Evolutionary conservation across 2,888 invertebrate genomes (phyloP).

Genomic region (Trissolcus japonicus): DNA sequence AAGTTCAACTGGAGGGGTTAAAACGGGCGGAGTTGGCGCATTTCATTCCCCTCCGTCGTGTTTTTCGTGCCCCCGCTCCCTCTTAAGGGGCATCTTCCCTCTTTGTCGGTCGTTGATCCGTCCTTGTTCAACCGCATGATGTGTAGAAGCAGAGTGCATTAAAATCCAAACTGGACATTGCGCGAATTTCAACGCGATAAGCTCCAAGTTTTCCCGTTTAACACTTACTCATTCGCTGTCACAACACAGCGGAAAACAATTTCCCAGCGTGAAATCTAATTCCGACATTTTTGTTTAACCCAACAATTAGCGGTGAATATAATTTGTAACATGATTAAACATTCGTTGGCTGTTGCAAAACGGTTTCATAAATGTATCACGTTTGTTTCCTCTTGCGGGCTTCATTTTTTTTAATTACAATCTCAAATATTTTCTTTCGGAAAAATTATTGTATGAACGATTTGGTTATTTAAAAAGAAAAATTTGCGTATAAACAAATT

Average conservation of each 20-base stretch:
- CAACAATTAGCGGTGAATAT: conserved; percentile 9
- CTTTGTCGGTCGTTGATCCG: conserved; percentile 73
- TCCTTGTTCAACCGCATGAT: conserved; percentile 73
- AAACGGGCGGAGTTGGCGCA: conserved; percentile 51
- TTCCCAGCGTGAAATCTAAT: conserved; percentile 20
- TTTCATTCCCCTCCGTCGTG: conserved; percentile 40
- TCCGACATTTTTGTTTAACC: conserved; percentile 22
- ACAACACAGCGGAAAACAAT: conserved; percentile 23
- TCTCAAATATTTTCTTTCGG: too few species aligned
- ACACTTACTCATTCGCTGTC: conserved; percentile 56
- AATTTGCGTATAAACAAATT: too few species aligned
- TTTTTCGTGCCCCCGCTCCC: conserved; percentile 63
- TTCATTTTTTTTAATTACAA: too few species aligned
- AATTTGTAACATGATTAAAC: neutral
- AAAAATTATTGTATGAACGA: too few species aligned
- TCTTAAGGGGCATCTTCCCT: conserved; percentile 68
- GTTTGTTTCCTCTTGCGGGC: neutral
- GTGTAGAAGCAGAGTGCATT: conserved; percentile 48
- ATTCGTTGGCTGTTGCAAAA: neutral
- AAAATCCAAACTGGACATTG: conserved; percentile 58
- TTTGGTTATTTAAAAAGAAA: too few species aligned
- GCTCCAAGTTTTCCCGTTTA: conserved; percentile 65
- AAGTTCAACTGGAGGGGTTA: conserved; percentile 18
- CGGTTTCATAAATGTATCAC: neutral
- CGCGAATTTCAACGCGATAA: conserved; percentile 70